Conservation (phyloP, 2,113 vertebrate genomes). For the Megalops atlanticus region DNA sequence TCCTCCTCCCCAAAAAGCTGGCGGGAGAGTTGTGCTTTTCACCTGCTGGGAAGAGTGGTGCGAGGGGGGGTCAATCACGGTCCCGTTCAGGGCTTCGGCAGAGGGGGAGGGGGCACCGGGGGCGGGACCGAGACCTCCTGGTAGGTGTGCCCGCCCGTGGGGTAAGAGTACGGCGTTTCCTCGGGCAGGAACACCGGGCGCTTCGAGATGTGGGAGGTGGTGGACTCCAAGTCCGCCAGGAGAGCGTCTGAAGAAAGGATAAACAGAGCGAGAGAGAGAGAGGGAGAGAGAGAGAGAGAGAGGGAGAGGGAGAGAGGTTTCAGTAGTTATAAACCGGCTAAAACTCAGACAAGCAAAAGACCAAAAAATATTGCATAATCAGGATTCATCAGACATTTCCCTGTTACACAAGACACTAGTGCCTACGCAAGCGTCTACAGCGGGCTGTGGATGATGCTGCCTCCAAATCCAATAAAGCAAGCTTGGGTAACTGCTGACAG, state of each 20-base stretch:
- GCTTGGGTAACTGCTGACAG: background rate
- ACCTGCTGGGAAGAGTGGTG: constrained; percentile 83
- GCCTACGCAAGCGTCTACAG: background rate
- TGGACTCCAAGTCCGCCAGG: constrained; percentile 94
- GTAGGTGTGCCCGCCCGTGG: constrained; percentile 82
- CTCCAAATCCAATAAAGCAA: background rate
- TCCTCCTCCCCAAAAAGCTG: too few relatives aligned
- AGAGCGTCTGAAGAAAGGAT: constrained; percentile 78
- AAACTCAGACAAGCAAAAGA: background rate
- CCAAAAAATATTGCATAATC: background rate
- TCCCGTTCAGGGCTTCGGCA: constrained; percentile 87
- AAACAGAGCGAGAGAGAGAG: constrained; percentile 1
- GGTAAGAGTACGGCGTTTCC: constrained; percentile 92
- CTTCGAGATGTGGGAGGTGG: constrained; percentile 95
- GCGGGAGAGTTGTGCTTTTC: background rate
- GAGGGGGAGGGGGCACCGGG: constrained; percentile 84
- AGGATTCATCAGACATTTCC: background rate
- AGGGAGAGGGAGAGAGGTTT: background rate
- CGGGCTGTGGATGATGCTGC: background rate
- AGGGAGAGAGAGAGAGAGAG: background rate
- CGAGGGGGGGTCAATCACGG: constrained; percentile 77
- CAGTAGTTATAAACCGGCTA: background rate
- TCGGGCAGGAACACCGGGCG: constrained; percentile 85
- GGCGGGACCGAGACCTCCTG: constrained; percentile 84
- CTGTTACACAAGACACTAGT: background rate